Conservation (phyloP, 2,113 vertebrate genomes). For the Trochalopteron elliotii region DNA sequence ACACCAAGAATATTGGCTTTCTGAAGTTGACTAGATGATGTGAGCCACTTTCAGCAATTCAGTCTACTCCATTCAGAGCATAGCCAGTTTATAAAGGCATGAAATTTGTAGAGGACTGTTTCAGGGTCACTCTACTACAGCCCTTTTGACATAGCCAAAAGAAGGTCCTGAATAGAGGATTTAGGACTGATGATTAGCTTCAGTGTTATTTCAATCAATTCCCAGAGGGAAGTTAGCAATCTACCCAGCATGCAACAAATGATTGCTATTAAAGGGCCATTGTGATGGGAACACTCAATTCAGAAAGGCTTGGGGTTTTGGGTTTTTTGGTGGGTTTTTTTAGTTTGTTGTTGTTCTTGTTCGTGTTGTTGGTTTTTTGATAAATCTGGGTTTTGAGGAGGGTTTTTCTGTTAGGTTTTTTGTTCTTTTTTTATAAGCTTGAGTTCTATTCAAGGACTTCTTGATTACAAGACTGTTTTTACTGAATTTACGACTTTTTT, state of each 20-base stretch:
- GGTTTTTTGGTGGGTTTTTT: not conserved
- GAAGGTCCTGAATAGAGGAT: conserved; percentile 1
- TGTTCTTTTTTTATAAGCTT: not conserved
- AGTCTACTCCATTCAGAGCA: not conserved
- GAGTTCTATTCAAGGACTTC: not conserved
- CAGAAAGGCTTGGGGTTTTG: not conserved
- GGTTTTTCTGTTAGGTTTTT: not conserved
- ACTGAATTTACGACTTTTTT: not conserved
- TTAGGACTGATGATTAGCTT: conserved; percentile 42
- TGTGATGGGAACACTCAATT: not conserved
- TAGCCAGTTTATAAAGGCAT: conserved; percentile 2
- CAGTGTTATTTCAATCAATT: conserved; percentile 44
- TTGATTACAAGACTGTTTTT: not conserved
- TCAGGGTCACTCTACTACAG: conserved; percentile 15
- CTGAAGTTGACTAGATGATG: not conserved
- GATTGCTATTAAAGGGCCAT: conserved; percentile 11
- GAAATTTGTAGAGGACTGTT: not conserved
- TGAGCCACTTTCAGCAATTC: conserved; percentile 24
- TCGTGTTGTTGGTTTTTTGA: not conserved
- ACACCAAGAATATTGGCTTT: conserved; percentile 10
- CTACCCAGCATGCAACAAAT: conserved; percentile 27
- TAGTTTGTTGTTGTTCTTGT: not conserved
- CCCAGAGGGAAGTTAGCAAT: conserved; percentile 29
- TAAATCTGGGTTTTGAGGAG: not conserved
- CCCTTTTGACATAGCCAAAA: conserved; percentile 10